phyloP scores from a whole-genome alignment of 2,888 invertebrate genomes.

The Lacanobia oleracea region DNA sequence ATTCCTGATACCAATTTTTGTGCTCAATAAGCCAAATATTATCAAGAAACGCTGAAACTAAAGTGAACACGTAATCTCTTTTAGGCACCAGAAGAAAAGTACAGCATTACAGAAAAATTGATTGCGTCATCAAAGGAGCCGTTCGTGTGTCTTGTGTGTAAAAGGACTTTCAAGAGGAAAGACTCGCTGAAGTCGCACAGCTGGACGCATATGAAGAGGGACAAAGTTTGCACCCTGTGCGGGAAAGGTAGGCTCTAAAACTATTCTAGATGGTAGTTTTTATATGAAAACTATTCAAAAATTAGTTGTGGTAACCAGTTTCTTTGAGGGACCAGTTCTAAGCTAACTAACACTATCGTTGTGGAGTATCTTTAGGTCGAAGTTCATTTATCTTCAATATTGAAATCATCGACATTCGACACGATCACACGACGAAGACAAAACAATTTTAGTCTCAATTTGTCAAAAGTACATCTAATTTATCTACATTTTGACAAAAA shows the following conservation, averaged over 20 bases:
- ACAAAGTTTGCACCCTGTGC: constrained; percentile 93
- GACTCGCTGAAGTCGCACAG: constrained; percentile 95
- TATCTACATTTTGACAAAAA: neutral
- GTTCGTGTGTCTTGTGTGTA: constrained; percentile 93
- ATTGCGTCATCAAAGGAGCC: constrained; percentile 88
- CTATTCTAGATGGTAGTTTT: neutral
- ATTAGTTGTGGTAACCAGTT: neutral
- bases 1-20: neutral
- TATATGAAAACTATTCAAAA: neutral
- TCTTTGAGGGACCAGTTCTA: neutral
- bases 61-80: constrained; percentile 3
- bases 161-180: constrained; percentile 94
- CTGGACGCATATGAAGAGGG: constrained; percentile 94
- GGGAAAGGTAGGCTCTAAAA: constrained; percentile 89
- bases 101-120: constrained; percentile 70
- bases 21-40: neutral
- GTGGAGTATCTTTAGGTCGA: neutral
- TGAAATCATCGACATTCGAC: neutral
- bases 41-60: neutral
- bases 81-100: constrained; percentile 47
- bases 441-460: neutral
- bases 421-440: neutral
- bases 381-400: neutral
- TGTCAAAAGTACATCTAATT: neutral
- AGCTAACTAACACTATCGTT: neutral